Percentiles rank a stretch among this genome's conserved stretches.
phyloP scores from a whole-genome alignment of 2,797 vertebrate genomes.

The Diglossa cyanea region DNA sequence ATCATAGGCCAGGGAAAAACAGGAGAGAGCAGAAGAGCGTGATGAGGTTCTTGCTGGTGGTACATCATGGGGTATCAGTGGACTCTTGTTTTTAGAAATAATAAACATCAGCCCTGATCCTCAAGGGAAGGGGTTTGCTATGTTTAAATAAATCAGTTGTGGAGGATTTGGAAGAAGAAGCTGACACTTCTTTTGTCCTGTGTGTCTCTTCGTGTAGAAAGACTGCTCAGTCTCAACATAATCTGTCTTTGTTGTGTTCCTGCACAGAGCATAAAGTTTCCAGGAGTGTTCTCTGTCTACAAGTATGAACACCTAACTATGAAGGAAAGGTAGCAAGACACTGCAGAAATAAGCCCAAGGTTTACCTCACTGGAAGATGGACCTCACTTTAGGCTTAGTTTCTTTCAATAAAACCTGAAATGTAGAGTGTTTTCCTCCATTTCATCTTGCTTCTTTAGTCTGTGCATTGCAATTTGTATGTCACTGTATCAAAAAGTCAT shows the following conservation, averaged over 20 bases:
- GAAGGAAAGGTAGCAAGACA: background rate
- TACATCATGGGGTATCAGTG: background rate
- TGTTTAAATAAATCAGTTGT: background rate
- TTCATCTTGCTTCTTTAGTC: background rate
- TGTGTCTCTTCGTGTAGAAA: background rate
- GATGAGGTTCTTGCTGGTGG: background rate
- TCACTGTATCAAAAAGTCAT: background rate
- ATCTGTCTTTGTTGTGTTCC: background rate
- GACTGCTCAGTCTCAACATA: fast-evolving
- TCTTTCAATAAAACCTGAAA: background rate
- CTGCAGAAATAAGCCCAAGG: background rate
- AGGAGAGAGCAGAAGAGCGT: background rate
- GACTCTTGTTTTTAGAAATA: background rate
- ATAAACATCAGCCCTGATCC: fast-evolving
- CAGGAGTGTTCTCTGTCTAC: background rate
- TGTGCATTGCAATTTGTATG: background rate
- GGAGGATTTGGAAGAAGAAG: background rate
- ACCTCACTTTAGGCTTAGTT: background rate
- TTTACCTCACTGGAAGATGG: background rate
- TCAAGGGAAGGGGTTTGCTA: background rate
- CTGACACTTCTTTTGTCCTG: background rate
- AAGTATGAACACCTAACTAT: background rate
- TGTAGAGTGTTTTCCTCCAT: background rate
- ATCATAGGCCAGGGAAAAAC: background rate
- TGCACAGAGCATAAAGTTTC: background rate